Base-by-base conservation (phyloP, 2,888 invertebrate species). In the Argynnis bischoffii region DNA sequence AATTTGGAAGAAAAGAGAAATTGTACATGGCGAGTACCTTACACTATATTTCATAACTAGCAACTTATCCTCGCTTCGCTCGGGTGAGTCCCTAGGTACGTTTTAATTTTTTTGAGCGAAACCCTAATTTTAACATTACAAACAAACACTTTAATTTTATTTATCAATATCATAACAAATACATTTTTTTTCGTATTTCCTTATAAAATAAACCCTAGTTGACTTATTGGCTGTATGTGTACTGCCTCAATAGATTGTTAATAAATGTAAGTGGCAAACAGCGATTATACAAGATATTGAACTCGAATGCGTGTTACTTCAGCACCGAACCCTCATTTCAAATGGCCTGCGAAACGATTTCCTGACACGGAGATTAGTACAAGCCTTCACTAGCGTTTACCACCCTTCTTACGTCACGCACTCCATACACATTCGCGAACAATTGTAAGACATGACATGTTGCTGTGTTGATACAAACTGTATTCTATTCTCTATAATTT, bases 301-400 rank as follows among this genome's bases (percentile, higher is more conserved):
- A 86, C 86, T 87, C 79, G 78, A 89, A 89, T 88, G 90, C 91
- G 88, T 92, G 92, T 87, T 89, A 85, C 84, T 82, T 83, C 84
- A 84, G 83, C 79, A 81, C 75, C 75, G 78, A 86, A 85, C 88
- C 90, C 90, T 82, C 88, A 83, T 86, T 91, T 87, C 88, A 89
- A 92, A 92, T 92, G 92, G 90, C 83, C 92, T 92, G 91, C 91
- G 87, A 90, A 92, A 92, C 92, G 90, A 92, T 92, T 92, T 90
- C 90, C 91, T 92, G 92, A 92, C 92, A 91, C 88, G 92, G 92
- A 90, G 92, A 92, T 92, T 92, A 92, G 92, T 90, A 92, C 92
- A 90, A 92, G 90, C 89, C 89, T 89, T 91, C 92, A 90, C 92
- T 87, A 82, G 81, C 84, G 84, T 82, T 88, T 86, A 85, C 86